Conservation (phyloP, 2,113 vertebrate species). For the Axis porcinus region DNA sequence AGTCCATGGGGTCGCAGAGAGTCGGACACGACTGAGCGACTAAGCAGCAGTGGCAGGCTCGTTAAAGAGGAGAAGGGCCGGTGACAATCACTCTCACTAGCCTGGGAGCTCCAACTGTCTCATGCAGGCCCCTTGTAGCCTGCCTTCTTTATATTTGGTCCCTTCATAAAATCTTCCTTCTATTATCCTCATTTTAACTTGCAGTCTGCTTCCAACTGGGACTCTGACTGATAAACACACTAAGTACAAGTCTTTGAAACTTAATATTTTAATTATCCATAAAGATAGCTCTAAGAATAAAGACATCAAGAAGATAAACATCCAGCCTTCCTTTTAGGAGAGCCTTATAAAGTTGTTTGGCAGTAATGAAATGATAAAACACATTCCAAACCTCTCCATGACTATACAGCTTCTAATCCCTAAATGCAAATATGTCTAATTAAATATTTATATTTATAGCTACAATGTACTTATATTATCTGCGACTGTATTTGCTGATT, state of each 20-base stretch:
- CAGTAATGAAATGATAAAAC: background rate
- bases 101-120: fast-evolving
- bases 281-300: conserved; percentile 12
- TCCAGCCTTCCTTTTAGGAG: background rate
- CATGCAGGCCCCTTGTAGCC: background rate
- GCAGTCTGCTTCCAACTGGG: background rate
- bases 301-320: background rate
- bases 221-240: background rate
- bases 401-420: background rate
- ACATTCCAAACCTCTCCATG: background rate
- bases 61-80: background rate
- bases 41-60: background rate
- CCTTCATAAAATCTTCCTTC: background rate
- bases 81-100: background rate
- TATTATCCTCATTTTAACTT: background rate
- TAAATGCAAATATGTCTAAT: background rate
- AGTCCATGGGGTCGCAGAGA: fast-evolving
- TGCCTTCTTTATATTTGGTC: background rate
- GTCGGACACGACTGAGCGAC: fast-evolving
- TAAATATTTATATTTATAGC: background rate
- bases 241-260: background rate
- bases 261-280: conserved; percentile 27
- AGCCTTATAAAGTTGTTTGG: background rate
- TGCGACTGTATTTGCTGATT: background rate
- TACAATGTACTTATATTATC: background rate